Percentiles rank a stretch among this genome's conserved stretches.
These are phyloP conservation scores for Tuta absoluta DNA, from an alignment of 2,888 invertebrate genomes.

Conservation along the genomic window DNA sequence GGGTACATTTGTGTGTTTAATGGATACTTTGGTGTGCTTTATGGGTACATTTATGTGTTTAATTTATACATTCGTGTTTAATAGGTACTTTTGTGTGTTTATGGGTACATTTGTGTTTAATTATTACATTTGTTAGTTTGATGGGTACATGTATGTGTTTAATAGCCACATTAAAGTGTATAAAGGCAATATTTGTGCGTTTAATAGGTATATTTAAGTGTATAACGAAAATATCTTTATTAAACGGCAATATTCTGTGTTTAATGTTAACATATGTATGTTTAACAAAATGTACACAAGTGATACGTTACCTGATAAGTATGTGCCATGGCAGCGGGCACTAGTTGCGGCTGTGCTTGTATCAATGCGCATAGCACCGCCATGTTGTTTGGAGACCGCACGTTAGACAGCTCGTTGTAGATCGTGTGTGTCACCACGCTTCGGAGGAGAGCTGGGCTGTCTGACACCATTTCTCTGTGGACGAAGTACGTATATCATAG, in stretches of 20 bases:
- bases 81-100: background rate
- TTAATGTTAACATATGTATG: too few relatives aligned
- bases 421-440: slow-evolving; percentile 94
- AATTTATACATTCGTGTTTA: background rate
- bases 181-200: too few relatives aligned
- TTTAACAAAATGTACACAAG: too few relatives aligned
- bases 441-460: slow-evolving; percentile 91
- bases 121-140: too few relatives aligned
- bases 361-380: slow-evolving; percentile 94
- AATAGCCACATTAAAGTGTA: too few relatives aligned
- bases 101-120: too few relatives aligned
- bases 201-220: too few relatives aligned
- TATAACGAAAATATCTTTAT: too few relatives aligned
- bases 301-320: slow-evolving; percentile 83
- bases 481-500: background rate
- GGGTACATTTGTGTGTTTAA: background rate
- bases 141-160: too few relatives aligned
- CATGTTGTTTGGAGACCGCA: slow-evolving; percentile 97
- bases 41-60: too few relatives aligned
- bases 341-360: slow-evolving; percentile 89
- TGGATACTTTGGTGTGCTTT: background rate
- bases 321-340: slow-evolving; percentile 91
- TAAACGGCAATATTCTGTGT: too few relatives aligned
- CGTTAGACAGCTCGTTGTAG: slow-evolving; percentile 96
- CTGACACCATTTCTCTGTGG: slow-evolving; percentile 91